Evolutionary conservation across 2,797 vertebrate genomes (phyloP), one percentile per base, ranked within the genome.

Genomic region (Sebastes iracundus): DNA sequence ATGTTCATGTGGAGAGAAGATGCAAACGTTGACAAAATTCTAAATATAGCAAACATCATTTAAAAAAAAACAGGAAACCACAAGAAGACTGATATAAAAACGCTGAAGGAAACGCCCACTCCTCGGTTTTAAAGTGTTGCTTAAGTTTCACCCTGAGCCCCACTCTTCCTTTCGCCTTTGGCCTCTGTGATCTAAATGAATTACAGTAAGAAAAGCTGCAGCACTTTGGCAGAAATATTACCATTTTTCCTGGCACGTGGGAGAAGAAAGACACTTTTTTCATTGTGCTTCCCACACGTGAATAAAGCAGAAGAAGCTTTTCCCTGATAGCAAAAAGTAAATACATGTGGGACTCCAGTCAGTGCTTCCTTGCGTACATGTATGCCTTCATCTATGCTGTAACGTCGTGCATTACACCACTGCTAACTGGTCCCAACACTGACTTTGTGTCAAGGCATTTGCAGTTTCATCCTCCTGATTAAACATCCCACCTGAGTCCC

Each of bases 1-100:
- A 18, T 49, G 23, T 79, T 62, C 73, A 60, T 63, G 61, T 32
- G 52, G 38, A 62, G 59, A 66, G 55, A 65, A 77, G 68, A 71
- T 49, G 64, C 46, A 12, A 80, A 73, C 38, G 56, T 8, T 72
- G 73, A 60, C 16, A 72, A 72, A 77, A 35, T 65, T 79, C 32
- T 72, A 58, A 77, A 86, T 74, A 67, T 61, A 70, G 71, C 14
- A 78, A 72, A 79, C 56, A 35, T 49, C 10, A 75, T 72, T 80
- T 72, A 42, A 10, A 77, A 80, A 53, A 35, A 72, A 87, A 70
- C 55, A 3, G 55, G 71, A 77, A 80, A 73, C 59, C 35, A 56
- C 28, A 62, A 74, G 55, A 66, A 60, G 61, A 68, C 9, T 10
- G 5, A 49, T 70, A 35, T 58, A 28, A 56, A 60, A 59, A 70